Percentiles rank a stretch among this genome's conserved stretches.
phyloP scores from a whole-genome alignment of 2,113 vertebrate genomes.

The Tautogolabrus adspersus region DNA sequence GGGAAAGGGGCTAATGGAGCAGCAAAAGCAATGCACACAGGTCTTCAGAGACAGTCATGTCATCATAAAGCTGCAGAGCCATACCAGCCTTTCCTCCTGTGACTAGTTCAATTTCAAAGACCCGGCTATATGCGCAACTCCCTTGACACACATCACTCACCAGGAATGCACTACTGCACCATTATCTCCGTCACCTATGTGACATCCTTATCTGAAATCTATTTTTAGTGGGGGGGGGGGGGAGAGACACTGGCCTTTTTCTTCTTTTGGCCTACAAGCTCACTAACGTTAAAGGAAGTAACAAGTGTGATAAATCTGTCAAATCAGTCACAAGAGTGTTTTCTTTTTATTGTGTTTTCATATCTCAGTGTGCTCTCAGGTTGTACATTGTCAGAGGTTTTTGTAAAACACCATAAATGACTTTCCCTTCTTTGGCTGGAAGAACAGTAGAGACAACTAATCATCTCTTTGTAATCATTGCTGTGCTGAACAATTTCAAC shows the following conservation, averaged over 20 bases:
- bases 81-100: constrained; percentile 1
- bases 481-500: background rate
- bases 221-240: constrained; percentile 45
- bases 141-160: constrained; percentile 28
- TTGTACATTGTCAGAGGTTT: background rate
- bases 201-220: constrained; percentile 68
- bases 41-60: background rate
- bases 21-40: constrained; percentile 4
- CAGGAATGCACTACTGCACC: constrained; percentile 64
- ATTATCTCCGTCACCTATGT: constrained; percentile 53
- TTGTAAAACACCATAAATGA: background rate
- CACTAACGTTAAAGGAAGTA: constrained; percentile 15
- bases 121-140: constrained; percentile 7
- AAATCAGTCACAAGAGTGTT: constrained; percentile 11
- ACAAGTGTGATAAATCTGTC: background rate
- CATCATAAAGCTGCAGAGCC: constrained; percentile 28
- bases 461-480: background rate
- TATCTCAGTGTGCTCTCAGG: background rate
- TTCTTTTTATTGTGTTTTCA: constrained; percentile 3
- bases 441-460: background rate
- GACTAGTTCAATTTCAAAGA: constrained; percentile 8
- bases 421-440: background rate
- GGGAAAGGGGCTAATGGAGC: background rate
- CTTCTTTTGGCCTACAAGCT: constrained; percentile 25
- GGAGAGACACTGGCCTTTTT: constrained; percentile 18